Evolutionary conservation across 2,888 invertebrate species (phyloP), one percentile per base, ranked within the genome.

Genomic region (Chironomus tentans): DNA sequence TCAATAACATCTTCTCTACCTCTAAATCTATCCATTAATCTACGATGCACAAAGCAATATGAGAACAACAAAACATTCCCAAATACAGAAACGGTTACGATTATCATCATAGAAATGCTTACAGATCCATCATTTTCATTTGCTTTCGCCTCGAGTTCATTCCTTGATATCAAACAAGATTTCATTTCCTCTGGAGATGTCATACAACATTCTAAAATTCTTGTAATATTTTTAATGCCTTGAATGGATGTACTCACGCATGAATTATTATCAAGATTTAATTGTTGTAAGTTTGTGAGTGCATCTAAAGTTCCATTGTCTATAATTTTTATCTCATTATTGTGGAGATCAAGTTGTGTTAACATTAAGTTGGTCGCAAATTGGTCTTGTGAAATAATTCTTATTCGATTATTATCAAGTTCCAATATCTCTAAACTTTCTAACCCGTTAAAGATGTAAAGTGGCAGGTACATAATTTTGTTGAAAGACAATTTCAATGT

Each of bases 401-500:
- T 72, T 3, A 72, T 72, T 12, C 15, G 15, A 50, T 72, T 72
- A 46, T 72, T 56, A 24, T 72, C 46, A 5, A 72, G 72, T 12
- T 72, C 28, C 13, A 72, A 72, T 38, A n/a, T 38, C 3, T 72
- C 72, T 5, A 72, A 50, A 62, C 18, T 62, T 28, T 22, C 38
- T n/a, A 72, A 18, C 10, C 15, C 28, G 21, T 24, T 28, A 24
- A 72, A 62, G 12, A 72, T 15, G 18, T 61, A 50, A 2, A 72
- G 46, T 15, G 72, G 72, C 4, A 72, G n/a, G 22, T 62, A 24
- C 4, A 12, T 15, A 21, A 72, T 72, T 72, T 62, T 61, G 62
- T 72, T 72, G n/a, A 21, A 72, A 13, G 72, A 72, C 50, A 72
- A 72, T 21, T n/a, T 38, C 12, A 72, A 61, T 18, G n/a, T 10